Percentiles rank a stretch among this genome's conserved stretches.
These are phyloP conservation scores for Adrianichthys oophorus DNA, from an alignment of 2,797 vertebrate species.

Conservation along the genomic window DNA sequence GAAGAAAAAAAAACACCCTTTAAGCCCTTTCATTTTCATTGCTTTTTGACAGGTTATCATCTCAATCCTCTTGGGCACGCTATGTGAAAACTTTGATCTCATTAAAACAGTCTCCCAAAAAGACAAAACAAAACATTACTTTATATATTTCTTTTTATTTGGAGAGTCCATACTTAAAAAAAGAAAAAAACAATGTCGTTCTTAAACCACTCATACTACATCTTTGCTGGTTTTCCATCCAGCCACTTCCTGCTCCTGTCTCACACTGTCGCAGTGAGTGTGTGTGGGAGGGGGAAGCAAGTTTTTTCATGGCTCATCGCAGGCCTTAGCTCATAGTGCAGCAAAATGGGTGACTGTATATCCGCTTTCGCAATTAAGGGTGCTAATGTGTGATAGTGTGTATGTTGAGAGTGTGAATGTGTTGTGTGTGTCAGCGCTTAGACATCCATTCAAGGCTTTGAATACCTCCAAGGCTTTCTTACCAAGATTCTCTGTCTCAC, in stretches of 20 bases:
- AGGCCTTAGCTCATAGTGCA: constrained; percentile 62
- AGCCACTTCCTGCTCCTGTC: constrained; percentile 51
- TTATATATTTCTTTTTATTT: constrained; percentile 16
- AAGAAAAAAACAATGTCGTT: constrained; percentile 14
- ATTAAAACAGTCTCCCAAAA: too few relatives aligned
- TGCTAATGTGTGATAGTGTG: constrained; percentile 68
- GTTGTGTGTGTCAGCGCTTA: constrained; percentile 20
- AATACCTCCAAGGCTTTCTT: constrained; percentile 1
- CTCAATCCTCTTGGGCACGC: too few relatives aligned
- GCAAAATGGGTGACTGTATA: constrained; percentile 69
- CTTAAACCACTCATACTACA: constrained; percentile 36
- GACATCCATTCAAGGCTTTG: constrained; percentile 19
- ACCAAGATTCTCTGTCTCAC: constrained; percentile 11
- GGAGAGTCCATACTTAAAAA: constrained; percentile 10
- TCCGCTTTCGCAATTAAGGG: constrained; percentile 67
- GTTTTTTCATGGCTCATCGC: constrained; percentile 55
- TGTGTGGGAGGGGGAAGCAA: constrained; percentile 62
- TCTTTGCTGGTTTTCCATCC: constrained; percentile 50
- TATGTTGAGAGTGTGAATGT: constrained; percentile 44
- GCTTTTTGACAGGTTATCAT: too few relatives aligned
- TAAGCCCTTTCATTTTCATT: too few relatives aligned
- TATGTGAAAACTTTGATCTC: too few relatives aligned
- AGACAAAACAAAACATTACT: too few relatives aligned
- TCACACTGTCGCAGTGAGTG: constrained; percentile 69
- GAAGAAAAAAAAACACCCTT: too few relatives aligned